These are phyloP conservation scores for Euplagia quadripunctaria DNA, from an alignment of 2,888 invertebrate genomes.

Conservation along the genomic window DNA sequence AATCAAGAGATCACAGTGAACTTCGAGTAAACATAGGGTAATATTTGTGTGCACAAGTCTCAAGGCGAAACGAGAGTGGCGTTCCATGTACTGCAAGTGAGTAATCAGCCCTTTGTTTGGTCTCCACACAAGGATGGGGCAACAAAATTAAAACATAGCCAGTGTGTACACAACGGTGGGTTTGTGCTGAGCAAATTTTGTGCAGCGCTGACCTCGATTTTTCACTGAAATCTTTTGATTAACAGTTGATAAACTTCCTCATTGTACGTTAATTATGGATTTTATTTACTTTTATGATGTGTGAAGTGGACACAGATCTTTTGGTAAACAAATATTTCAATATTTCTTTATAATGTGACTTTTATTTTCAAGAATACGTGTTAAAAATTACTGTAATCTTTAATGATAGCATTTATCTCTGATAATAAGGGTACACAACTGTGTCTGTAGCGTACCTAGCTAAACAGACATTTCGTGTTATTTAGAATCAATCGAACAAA, in stretches of 20 bases:
- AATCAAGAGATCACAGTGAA: conserved; percentile 1
- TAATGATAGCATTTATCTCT: background rate
- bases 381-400: background rate
- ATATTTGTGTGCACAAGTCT: conserved; percentile 51
- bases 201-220: conserved; percentile 63
- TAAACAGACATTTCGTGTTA: background rate
- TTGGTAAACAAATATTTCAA: conserved; percentile 13
- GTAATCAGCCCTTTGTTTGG: conserved; percentile 68
- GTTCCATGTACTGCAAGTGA: conserved; percentile 71
- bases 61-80: conserved; percentile 71
- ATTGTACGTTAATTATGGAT: conserved; percentile 45
- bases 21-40: background rate
- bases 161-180: conserved; percentile 56
- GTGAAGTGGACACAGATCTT: conserved; percentile 13
- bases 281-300: conserved; percentile 33
- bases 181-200: conserved; percentile 58
- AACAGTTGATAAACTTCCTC: conserved; percentile 52
- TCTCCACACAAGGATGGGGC: conserved; percentile 56
- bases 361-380: background rate
- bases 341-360: background rate
- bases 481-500: conserved; percentile 41
- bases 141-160: conserved; percentile 62
- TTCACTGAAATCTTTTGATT: conserved; percentile 50
- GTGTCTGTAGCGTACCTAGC: background rate
- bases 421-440: background rate